Conservation (phyloP, 1,140 invertebrate genomes). For the Physella acuta region DNA sequence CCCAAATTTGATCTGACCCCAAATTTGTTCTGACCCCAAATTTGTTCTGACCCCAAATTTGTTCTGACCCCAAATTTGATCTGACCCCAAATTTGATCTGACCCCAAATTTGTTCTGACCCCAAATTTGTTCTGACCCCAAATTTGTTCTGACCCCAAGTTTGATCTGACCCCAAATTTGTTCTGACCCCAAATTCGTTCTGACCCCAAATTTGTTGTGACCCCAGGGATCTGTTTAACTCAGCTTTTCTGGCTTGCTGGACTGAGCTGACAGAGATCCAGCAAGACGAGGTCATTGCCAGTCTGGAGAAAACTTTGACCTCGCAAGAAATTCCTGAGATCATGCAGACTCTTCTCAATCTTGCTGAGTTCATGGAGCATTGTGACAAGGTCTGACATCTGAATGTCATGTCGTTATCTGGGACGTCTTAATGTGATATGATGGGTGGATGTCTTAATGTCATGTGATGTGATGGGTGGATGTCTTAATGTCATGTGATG, state of each 20-base stretch:
- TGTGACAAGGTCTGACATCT: slow-evolving; percentile 76
- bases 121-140: no score
- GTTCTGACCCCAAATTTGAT: no score
- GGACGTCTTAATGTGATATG: slow-evolving; percentile 3
- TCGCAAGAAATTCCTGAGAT: slow-evolving; percentile 94
- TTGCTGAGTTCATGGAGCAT: slow-evolving; percentile 99
- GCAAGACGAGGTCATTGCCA: slow-evolving; percentile 83
- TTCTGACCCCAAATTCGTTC: background rate
- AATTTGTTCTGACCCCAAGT: no score
- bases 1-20: no score
- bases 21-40: no score
- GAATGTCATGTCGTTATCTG: background rate
- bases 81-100: no score
- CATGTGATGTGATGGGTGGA: no score
- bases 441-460: no score
- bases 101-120: no score
- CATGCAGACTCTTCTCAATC: slow-evolving; percentile 94
- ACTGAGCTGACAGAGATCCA: slow-evolving; percentile 83
- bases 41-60: no score
- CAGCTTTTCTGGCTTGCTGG: slow-evolving; percentile 99
- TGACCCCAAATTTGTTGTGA: background rate
- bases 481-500: no score
- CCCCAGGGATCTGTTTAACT: slow-evolving; percentile 89
- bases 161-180: background rate
- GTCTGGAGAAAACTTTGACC: slow-evolving; percentile 84